phyloP scores from a whole-genome alignment of 2,113 vertebrate species.

The Nannospalax galili region DNA sequence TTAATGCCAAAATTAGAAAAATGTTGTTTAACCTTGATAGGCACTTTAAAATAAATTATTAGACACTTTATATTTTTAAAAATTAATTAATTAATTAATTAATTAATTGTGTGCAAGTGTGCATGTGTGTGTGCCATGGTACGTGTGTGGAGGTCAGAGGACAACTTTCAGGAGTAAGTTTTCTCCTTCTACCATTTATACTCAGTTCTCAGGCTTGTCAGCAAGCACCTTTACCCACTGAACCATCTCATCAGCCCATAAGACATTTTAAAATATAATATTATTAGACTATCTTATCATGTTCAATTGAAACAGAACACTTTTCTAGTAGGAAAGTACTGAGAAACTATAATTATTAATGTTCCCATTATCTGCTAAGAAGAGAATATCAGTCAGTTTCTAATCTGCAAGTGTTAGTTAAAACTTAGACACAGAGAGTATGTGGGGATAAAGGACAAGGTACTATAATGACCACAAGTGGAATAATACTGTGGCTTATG shows the following conservation, averaged over 20 bases:
- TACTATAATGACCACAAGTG: not conserved
- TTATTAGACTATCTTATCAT: not conserved
- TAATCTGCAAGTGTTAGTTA: slow-evolving; percentile 41
- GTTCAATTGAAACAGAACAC: slow-evolving; percentile 1
- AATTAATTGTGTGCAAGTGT: not conserved
- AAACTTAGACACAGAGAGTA: not conserved
- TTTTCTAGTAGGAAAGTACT: not conserved
- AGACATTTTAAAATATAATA: not conserved
- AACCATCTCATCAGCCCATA: too few species aligned
- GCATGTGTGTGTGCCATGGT: not conserved
- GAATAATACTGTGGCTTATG: not conserved
- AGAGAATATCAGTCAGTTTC: slow-evolving; percentile 57
- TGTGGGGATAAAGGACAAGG: not conserved
- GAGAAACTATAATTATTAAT: slow-evolving; percentile 55
- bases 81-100: too few species aligned
- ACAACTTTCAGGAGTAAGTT: not conserved
- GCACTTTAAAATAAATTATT: slow-evolving; percentile 2
- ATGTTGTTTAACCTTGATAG: not conserved
- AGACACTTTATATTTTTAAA: not conserved
- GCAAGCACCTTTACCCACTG: too few species aligned
- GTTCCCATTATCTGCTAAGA: not conserved
- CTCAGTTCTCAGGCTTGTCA: too few species aligned
- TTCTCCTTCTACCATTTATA: not conserved
- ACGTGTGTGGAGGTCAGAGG: not conserved
- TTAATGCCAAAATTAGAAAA: slow-evolving; percentile 34